Base-by-base conservation (phyloP, 2,797 vertebrate species). In the Cirrhinus molitorella region DNA sequence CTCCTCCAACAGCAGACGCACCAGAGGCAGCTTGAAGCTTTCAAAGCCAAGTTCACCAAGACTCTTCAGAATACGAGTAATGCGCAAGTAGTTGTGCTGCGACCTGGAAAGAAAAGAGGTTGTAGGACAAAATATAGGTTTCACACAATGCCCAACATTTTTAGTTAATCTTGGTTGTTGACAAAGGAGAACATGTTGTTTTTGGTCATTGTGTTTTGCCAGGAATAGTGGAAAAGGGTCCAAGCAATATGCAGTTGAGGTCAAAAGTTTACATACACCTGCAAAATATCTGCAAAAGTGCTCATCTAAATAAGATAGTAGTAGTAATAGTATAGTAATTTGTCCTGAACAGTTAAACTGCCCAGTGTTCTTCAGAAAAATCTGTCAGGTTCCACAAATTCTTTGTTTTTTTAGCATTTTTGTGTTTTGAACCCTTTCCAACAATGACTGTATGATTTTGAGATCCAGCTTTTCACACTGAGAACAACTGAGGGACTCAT, bases 41-140 rank as follows among this genome's bases (percentile, higher is more conserved):
- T 99, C 98, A 28, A 97, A 99, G 85, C 98, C 98, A 40, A 99
- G 96, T 86, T 99, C 98, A 0, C 98, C 98, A 53, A 99, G 95
- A 76, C 98, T 99, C 95, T 99, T 99, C 86, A 99, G 94, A 93
- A 99, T 99, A 47, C 98, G 96, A 2, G 98, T 99, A 91, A 99
- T 97, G 87, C 98, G 96, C 90, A 99, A 94, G 91, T 99, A 99
- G 94, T 99, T 99, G 94, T 99, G 98, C 90, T 98, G 97, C 80
- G 97, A 99, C 93, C 98, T 99, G 90, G 17, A 13, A 66, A 77
- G 45, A 71, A 57, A 68, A 78, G 21, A 61, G 49, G 34, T 79
- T 5, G 23, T 21, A 40, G 17, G 13, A 37, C 2, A n/a, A 25
- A 31, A 21, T 9, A 12, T 49, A 21, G 3, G 14, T 28, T 61